A percentile compares a stretch with the other conserved stretches of the same genome.
These are phyloP conservation scores for Argopecten irradians DNA, from an alignment of 1,140 invertebrate species.

Conservation along the genomic window DNA sequence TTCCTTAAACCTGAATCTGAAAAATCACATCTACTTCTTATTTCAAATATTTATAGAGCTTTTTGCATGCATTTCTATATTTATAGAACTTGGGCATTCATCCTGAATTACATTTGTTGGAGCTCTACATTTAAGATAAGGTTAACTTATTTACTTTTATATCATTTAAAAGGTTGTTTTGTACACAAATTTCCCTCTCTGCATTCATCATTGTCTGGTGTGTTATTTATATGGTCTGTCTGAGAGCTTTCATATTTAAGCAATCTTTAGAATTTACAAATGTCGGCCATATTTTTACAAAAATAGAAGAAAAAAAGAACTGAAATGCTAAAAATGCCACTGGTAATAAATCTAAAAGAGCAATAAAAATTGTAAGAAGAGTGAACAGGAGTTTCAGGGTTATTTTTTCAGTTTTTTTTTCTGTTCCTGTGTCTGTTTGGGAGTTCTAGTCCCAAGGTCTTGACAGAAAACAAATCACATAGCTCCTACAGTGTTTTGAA, in stretches of 20 bases:
- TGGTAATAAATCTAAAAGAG: conserved; percentile 9
- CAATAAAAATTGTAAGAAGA: conserved; percentile 20
- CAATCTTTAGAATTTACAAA: conserved; percentile 2
- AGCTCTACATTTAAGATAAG: too few relatives aligned
- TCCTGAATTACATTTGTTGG: too few relatives aligned
- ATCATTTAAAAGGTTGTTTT: background rate
- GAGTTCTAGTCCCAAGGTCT: background rate
- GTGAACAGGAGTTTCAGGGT: conserved; percentile 1
- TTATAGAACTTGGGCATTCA: too few relatives aligned
- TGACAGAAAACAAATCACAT: conserved; percentile 12
- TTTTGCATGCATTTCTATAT: too few relatives aligned
- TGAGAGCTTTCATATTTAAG: background rate
- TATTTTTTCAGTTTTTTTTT: background rate
- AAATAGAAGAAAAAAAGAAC: conserved; percentile 16
- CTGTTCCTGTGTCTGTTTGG: background rate
- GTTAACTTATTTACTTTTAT: too few relatives aligned
- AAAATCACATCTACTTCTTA: background rate
- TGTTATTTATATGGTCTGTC: background rate
- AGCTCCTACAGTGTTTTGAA: background rate
- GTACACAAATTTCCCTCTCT: background rate
- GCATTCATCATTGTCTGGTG: background rate
- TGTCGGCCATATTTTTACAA: conserved; percentile 16
- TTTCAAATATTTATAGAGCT: too few relatives aligned
- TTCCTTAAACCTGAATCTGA: background rate
- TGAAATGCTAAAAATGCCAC: conserved; percentile 3